Evolutionary conservation across 1,140 invertebrate species (phyloP).

Genomic region (Cardiocondyla obscurior): DNA sequence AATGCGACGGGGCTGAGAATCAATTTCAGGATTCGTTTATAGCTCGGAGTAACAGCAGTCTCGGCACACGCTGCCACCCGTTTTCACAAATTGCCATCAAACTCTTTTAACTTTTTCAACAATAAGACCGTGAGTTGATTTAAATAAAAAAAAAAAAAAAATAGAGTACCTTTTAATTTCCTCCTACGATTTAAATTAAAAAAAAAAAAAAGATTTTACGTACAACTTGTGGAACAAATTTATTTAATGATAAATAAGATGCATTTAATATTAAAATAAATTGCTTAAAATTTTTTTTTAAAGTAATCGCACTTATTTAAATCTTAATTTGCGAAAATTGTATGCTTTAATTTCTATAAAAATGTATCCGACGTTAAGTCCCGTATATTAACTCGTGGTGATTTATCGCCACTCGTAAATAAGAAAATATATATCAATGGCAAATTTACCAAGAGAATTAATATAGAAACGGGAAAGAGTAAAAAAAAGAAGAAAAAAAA

Average conservation of each 20-base stretch:
- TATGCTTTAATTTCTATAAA: background rate
- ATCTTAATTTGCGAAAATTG: too few relatives aligned
- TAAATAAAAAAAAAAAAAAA: background rate
- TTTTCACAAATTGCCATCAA: background rate
- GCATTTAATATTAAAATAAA: too few relatives aligned
- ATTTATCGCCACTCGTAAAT: constrained; percentile 9
- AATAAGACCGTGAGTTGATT: background rate
- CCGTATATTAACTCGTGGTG: background rate
- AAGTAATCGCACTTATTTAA: too few relatives aligned
- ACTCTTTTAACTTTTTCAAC: background rate
- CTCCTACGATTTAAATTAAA: too few relatives aligned
- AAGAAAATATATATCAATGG: background rate
- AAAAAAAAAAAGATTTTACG: too few relatives aligned
- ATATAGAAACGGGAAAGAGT: constrained; percentile 51
- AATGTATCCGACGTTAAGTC: too few relatives aligned
- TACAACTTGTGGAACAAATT: too few relatives aligned
- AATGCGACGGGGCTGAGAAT: background rate
- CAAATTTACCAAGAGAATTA: constrained; percentile 21
- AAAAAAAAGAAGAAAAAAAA: constrained; percentile 47
- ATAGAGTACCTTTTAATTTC: background rate
- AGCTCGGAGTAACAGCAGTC: background rate
- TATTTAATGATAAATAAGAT: too few relatives aligned
- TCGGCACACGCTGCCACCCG: background rate
- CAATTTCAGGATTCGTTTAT: constrained; percentile 46
- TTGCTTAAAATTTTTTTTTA: too few relatives aligned